Evolutionary conservation across 1,140 invertebrate genomes (phyloP), one percentile per base, ranked within the genome.

Genomic region (Caenorhabditis brenneri): DNA sequence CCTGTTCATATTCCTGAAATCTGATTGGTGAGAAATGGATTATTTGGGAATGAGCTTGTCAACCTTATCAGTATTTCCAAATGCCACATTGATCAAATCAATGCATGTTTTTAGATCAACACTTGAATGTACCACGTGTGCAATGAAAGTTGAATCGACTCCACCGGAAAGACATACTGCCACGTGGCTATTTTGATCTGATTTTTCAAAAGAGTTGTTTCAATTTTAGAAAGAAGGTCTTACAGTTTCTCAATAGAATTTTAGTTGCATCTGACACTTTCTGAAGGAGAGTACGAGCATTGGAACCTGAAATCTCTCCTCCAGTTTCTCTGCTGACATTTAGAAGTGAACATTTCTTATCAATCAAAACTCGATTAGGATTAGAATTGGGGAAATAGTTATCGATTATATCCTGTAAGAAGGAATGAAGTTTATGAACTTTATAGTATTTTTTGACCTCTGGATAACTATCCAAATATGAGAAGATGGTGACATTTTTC

Each of bases 71-170:
- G 16, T 19, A 42, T 39, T 58, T 39, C 51, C 58, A 65, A 81
- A 81, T 60, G 80, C 80, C 12, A 65, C 48, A 42, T 58, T 80
- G 16, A 80, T 22, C 4, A 53, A 48, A 53, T 81, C 79, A 22
- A 85, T 85, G 19, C 12, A 6, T n/a, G 42, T 46, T 7, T 81
- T 22, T 7, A 19, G 1, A 27, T n/a, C 22, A 39, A 65, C 31
- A 46, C 24, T 29, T 16, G 31, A 16, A 36, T 82, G 79, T 33
- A 81, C 55, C 15, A 46, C 39, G 69, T 74, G 49, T 31, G 80
- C 80, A 46, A 85, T 53, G n/a, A 85, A 48, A 16, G 80, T 69
- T 19, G 79, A 82, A 48, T 85, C 84, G n/a, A 85, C 80, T 22
- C 84, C 84, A 10, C 84, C 84, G 12, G 84, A 85, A 27, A 85